A percentile compares a stretch with the other conserved stretches of the same genome.
Conservation (phyloP, 2,888 invertebrate genomes). For the Abscondita cerata region DNA sequence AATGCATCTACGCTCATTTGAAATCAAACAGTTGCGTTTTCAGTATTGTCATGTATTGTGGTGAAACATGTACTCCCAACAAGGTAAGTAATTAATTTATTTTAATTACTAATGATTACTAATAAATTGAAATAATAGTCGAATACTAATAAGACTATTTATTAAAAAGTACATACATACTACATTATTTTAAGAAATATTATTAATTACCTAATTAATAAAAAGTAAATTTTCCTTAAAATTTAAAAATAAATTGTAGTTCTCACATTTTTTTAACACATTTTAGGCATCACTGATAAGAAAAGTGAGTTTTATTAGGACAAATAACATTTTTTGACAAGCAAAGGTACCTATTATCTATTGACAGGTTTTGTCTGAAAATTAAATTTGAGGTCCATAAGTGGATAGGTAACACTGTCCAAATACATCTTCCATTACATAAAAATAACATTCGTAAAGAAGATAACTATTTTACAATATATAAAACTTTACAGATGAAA, state of each 20-base stretch:
- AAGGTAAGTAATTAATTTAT: no score
- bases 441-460: neutral
- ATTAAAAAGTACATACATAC: no score
- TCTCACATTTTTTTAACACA: neutral
- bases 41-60: no score
- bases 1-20: neutral
- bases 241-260: neutral
- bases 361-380: neutral
- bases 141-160: no score
- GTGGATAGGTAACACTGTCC: neutral
- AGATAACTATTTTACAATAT: neutral
- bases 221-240: neutral
- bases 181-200: no score
- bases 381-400: neutral
- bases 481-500: conserved; percentile 1
- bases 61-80: no score
- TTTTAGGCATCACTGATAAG: neutral
- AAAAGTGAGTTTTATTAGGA: neutral
- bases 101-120: no score
- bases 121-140: no score
- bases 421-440: neutral
- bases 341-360: neutral
- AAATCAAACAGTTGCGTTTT: neutral
- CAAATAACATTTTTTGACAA: neutral
- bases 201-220: no score